Percentiles rank a stretch among this genome's conserved stretches.
Evolutionary conservation across 2,797 vertebrate species (phyloP).

Genomic region (Aldrovandia affinis): DNA sequence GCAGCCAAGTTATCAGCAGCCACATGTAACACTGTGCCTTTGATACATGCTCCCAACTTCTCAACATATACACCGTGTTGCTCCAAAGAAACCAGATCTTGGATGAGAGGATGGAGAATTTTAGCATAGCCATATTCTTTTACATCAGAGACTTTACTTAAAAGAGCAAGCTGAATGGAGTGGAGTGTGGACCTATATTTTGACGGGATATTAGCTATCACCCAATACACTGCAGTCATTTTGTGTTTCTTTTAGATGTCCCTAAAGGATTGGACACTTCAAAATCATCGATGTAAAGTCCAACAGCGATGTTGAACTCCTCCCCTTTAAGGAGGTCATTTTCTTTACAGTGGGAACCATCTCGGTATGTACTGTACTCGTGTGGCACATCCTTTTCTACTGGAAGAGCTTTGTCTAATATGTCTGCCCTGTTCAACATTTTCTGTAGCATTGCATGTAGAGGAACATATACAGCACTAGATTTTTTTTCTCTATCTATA

Average conservation of each 20-base stretch:
- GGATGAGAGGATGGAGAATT: not conserved
- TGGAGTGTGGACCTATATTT: constrained; percentile 35
- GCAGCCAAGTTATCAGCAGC: constrained; percentile 6
- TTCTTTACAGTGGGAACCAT: constrained; percentile 32
- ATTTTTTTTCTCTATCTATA: constrained; percentile 30
- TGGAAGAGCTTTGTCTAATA: constrained; percentile 34
- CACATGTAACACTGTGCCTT: constrained; percentile 12
- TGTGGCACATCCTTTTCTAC: constrained; percentile 26
- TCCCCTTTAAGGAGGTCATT: constrained; percentile 28
- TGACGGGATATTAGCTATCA: constrained; percentile 26
- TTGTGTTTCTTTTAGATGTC: constrained; percentile 23
- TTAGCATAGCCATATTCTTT: constrained; percentile 11
- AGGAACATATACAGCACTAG: constrained; percentile 34
- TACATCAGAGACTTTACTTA: not conserved
- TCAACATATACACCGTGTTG: constrained; percentile 4
- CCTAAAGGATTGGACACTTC: constrained; percentile 28
- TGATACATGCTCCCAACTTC: not conserved
- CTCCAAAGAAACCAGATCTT: no score
- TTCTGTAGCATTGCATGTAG: constrained; percentile 26
- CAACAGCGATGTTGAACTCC: not conserved
- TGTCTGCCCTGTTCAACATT: constrained; percentile 26
- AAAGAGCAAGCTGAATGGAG: constrained; percentile 29
- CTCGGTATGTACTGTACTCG: constrained; percentile 40
- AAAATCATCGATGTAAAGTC: constrained; percentile 24
- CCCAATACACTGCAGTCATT: constrained; percentile 36